Evolutionary conservation across 1,140 invertebrate species (phyloP).

Genomic region (Glomeris maerens): DNA sequence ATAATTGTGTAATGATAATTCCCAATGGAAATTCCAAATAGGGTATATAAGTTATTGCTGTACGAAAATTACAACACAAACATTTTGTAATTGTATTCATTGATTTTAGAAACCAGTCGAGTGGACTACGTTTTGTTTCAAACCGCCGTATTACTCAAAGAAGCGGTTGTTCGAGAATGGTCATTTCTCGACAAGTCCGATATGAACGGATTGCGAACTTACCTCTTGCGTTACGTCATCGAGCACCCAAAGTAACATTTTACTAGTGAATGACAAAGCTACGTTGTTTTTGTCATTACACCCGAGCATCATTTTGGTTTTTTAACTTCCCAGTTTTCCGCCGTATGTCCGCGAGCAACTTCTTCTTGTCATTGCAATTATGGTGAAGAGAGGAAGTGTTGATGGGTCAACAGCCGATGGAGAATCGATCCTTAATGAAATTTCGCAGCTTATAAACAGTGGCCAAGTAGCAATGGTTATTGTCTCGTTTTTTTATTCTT

Average conservation of each 20-base stretch:
- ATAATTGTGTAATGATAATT: too few species aligned
- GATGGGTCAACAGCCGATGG: constrained; percentile 52
- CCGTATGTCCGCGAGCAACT: constrained; percentile 34
- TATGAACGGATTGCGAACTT: constrained; percentile 54
- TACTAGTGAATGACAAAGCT: constrained; percentile 4
- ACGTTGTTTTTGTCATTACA: constrained; percentile 3
- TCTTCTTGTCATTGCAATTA: constrained; percentile 57
- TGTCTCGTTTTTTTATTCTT: constrained; percentile 18
- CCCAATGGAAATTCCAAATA: constrained; percentile 12
- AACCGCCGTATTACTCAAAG: constrained; percentile 65
- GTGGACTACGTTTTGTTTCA: constrained; percentile 77
- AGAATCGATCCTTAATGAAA: constrained; percentile 51
- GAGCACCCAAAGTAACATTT: constrained; percentile 35
- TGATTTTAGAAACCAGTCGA: constrained; percentile 47
- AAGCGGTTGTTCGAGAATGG: constrained; percentile 71
- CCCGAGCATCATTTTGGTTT: constrained; percentile 35
- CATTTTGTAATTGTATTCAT: constrained; percentile 11
- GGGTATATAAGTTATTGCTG: constrained; percentile 6
- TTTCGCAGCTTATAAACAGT: constrained; percentile 51
- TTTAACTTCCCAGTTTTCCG: constrained; percentile 30
- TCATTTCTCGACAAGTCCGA: constrained; percentile 45
- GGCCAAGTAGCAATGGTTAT: constrained; percentile 33
- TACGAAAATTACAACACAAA: constrained; percentile 1
- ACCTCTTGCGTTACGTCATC: constrained; percentile 61
- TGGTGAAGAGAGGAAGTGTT: constrained; percentile 64